Evolutionary conservation across 2,113 vertebrate genomes (phyloP).

Genomic region (Dendrocopos noguchii): DNA sequence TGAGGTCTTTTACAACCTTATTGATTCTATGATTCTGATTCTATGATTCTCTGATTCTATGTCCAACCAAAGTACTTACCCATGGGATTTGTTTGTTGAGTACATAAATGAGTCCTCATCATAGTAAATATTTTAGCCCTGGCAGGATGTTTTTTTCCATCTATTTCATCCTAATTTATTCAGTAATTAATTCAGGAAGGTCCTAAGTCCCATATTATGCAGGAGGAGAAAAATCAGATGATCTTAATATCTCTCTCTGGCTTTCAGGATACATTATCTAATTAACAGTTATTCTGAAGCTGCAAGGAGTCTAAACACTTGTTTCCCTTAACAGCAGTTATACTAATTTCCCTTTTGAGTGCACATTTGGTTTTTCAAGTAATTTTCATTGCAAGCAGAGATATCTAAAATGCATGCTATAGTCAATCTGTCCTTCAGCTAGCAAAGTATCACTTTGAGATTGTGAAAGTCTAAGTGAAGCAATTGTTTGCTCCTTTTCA

Average conservation of each 20-base stretch:
- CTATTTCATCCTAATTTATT: conserved; percentile 18
- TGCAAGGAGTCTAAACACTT: conserved; percentile 70
- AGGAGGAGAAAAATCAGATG: conserved; percentile 35
- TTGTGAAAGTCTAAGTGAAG: conserved; percentile 41
- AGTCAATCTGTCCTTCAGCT: conserved; percentile 62
- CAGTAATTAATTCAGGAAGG: conserved; percentile 36
- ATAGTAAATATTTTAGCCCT: background rate
- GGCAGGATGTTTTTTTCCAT: background rate
- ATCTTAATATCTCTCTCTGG: conserved; percentile 36
- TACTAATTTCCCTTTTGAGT: conserved; percentile 73
- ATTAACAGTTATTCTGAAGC: conserved; percentile 74
- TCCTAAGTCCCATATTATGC: conserved; percentile 17
- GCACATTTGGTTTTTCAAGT: conserved; percentile 70
- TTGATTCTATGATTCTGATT: no score
- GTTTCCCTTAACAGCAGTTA: conserved; percentile 73
- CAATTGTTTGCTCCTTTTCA: conserved; percentile 55
- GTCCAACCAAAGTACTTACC: background rate
- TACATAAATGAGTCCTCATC: background rate
- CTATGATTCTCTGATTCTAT: no score
- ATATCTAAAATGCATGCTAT: conserved; percentile 58
- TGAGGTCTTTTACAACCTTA: no score
- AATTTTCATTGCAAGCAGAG: conserved; percentile 62
- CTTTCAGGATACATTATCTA: conserved; percentile 47
- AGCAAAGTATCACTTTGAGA: conserved; percentile 59
- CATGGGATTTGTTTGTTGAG: background rate